Conservation (phyloP, 2,113 vertebrate species). For the Odocoileus virginianus region DNA sequence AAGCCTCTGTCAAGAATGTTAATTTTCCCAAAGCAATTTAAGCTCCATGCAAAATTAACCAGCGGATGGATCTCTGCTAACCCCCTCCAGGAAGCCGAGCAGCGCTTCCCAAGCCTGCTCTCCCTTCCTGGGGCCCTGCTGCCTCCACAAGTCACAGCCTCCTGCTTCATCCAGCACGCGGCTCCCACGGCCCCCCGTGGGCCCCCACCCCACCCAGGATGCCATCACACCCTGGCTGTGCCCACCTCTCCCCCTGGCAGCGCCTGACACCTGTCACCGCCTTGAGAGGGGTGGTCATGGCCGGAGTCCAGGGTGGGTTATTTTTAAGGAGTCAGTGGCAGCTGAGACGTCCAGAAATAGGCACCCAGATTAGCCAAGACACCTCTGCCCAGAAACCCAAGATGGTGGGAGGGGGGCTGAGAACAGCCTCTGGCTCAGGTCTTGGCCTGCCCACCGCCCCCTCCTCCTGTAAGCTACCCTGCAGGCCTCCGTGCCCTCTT, state of each 20-base stretch:
- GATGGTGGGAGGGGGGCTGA: background rate
- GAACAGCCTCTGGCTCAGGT: background rate
- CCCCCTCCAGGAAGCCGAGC: background rate
- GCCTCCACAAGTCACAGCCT: background rate
- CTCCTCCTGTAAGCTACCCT: accelerated
- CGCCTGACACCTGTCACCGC: conserved; percentile 7
- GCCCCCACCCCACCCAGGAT: accelerated
- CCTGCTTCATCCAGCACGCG: accelerated
- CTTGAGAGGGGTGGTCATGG: background rate
- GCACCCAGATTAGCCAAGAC: conserved; percentile 29
- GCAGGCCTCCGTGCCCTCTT: background rate
- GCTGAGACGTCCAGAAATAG: conserved; percentile 68
- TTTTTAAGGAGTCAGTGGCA: conserved; percentile 57
- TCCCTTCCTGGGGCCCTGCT: background rate
- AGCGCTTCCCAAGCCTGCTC: background rate
- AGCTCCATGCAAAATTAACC: background rate
- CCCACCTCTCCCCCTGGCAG: background rate
- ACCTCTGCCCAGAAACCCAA: conserved; percentile 61
- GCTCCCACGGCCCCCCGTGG: accelerated
- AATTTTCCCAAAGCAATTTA: background rate
- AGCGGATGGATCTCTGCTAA: too few species aligned
- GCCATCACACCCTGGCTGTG: background rate
- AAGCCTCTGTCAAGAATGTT: background rate
- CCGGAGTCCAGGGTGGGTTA: background rate
- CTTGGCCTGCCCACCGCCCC: background rate